Base-by-base conservation (phyloP, 2,888 invertebrate species). In the Euplagia quadripunctaria region DNA sequence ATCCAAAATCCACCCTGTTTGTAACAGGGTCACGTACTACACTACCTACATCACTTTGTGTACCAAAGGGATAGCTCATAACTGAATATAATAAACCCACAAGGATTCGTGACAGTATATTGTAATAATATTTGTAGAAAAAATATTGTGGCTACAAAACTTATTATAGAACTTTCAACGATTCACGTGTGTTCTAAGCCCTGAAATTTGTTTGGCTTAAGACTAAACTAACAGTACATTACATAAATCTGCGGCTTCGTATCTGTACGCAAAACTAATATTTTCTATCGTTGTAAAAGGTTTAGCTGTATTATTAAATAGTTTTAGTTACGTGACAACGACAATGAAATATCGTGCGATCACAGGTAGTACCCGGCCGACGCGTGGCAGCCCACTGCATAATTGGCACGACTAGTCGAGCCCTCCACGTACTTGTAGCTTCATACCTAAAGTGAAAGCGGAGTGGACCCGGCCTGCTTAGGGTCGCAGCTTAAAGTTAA, bases 61-160 rank as follows among this genome's bases (percentile, higher is more conserved):
- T 31, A 31, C 12, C 43, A 31, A 31, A 31, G 9, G 67, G 52
- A 41, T 31, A 51, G 63, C 46, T 46, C 41, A 14, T 70, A 70
- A 46, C 63, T 70, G 63, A 49, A 49, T 63, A 61, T 70, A n/a
- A 61, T 63, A 42, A 17, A n/a, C 55, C 68, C n/a, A 68, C 67
- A 52, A 66, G 66, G 41, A 66, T 49, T 61, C 61, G 49, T 61
- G 58, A 61, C 68, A 63, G 51, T 63, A 42, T 52, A 20, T 71
- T 65, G 64, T 65, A 52, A 46, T 16, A 51, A 61, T 61, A 70
- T 70, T 43, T 49, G 12, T 7, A 63, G 41, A 70, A 63, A 70
- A 31, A 41, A 55, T 51, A 31, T 31, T 41, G 69, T 41, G n/a
- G 12, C 46, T 14, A 63, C 31, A 31, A 31, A 41, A 31, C 7